Conservation (phyloP, 2,888 invertebrate species). For the Chrysodeixis includens region DNA sequence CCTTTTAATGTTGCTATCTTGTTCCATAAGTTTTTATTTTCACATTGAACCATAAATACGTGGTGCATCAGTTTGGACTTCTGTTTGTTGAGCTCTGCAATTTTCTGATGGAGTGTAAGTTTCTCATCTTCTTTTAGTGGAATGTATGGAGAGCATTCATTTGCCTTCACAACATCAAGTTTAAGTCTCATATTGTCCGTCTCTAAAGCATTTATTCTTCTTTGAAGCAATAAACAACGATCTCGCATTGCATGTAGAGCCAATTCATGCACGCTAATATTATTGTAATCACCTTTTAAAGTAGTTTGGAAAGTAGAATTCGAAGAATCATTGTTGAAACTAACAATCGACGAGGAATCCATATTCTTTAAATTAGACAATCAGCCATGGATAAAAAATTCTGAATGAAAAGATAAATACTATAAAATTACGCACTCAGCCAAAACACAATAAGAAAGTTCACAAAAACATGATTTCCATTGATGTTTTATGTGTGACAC, state of each 20-base stretch:
- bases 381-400: constrained; percentile 20
- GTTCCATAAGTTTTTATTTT: constrained; percentile 94
- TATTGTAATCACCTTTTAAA: constrained; percentile 79
- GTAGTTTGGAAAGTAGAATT: constrained; percentile 84
- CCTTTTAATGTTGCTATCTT: constrained; percentile 90
- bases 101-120: constrained; percentile 88
- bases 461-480: constrained; percentile 31
- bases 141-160: constrained; percentile 71
- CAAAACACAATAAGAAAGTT: constrained; percentile 12
- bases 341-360: constrained; percentile 86
- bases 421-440: constrained; percentile 19
- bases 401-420: constrained; percentile 7
- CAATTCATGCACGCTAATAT: constrained; percentile 91
- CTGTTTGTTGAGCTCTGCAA: constrained; percentile 92
- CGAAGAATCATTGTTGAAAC: constrained; percentile 85
- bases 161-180: constrained; percentile 75
- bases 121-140: constrained; percentile 84
- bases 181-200: constrained; percentile 92
- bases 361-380: constrained; percentile 55
- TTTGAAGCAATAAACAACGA: constrained; percentile 93
- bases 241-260: constrained; percentile 95
- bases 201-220: constrained; percentile 91
- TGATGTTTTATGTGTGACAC: background rate
- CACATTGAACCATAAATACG: constrained; percentile 94
- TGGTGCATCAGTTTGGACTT: constrained; percentile 94